phyloP scores from a whole-genome alignment of 2,113 vertebrate genomes.

The rat (Rattus norvegicus) region GRCr8 NC_086029.1:57254001-57254500 shows the following conservation, averaged over 20 bases:
- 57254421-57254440: neutral
- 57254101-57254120: neutral
- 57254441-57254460: neutral
- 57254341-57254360: neutral
- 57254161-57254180: neutral
- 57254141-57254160: neutral
- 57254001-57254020: neutral
- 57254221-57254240: neutral
- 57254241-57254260: neutral
- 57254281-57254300: neutral
- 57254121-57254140: neutral
- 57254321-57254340: neutral
- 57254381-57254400: slow-evolving; percentile 12
- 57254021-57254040: neutral
- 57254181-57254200: slow-evolving; percentile 25
- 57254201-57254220: neutral
- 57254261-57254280: neutral
- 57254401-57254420: neutral
- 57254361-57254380: neutral
- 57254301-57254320: neutral
- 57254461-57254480: neutral
- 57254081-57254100: slow-evolving; percentile 1
- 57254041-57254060: neutral
- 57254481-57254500: neutral
- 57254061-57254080: neutral